Base-by-base conservation (phyloP, 2,797 vertebrate genomes). In the Poeciliopsis turneri region DNA sequence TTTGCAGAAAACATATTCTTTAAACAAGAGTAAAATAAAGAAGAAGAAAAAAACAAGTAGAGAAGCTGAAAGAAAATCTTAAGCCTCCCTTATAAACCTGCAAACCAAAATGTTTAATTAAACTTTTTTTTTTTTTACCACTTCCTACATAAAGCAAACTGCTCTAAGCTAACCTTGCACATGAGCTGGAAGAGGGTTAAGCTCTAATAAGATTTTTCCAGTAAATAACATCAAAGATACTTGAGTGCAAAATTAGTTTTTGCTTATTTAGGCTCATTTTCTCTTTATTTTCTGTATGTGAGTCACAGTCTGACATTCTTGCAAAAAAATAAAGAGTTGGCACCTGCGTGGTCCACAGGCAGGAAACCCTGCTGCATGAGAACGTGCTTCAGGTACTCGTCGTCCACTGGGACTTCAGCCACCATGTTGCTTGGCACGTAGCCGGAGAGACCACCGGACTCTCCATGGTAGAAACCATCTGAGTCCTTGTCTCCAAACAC, bases 351-450 rank as follows among this genome's bases (percentile, higher is more conserved):
- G 81, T 96, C 92, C 0, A 96, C 92, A 61, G 96, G 93, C 41
- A 98, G 88, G 80, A 95, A 97, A 0, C 96, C 97, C 80, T 94
- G 93, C 88, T 95, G 95, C 51, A 97, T 88, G 49, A 99, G 94
- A 43, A 96, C 92, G 78, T 94, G 92, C 92, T 94, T 97, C 71
- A 96, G 85, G 8, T 94, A 91, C 1, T 93, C 92, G 5, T 95
- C 96, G 30, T 97, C 96, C 90, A 98, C 95, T 0, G 96, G 95
- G 85, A 99, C 92, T 91, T 99, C 97, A 18, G 97, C 96, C 78
- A 99, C 97, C 98, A 99, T 97, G 94, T 99, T 99, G 86, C 97
- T 97, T 2, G 98, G 97, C 74, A 99, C 96, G 77, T 96, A 98
- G 36, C 98, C 98, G 0, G 88, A 94, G 76, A 95, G 95, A 61